Evolutionary conservation across 2,888 invertebrate genomes (phyloP).

Genomic region (Dolichomitus sp.): DNA sequence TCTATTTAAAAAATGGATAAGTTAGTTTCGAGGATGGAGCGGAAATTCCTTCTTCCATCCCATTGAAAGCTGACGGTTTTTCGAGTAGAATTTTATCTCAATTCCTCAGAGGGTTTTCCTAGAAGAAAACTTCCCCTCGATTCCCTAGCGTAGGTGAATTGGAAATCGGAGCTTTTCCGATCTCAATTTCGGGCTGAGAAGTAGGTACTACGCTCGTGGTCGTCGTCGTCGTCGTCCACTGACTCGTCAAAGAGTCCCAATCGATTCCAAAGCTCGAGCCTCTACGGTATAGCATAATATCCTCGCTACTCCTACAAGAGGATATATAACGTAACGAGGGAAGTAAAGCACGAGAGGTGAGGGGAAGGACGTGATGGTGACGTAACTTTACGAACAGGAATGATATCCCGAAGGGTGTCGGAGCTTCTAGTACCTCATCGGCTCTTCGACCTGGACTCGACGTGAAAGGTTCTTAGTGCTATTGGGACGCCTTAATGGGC

Average conservation of each 20-base stretch:
- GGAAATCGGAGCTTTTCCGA: conserved; percentile 33
- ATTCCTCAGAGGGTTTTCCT: conserved; percentile 5
- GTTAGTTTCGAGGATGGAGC: no score
- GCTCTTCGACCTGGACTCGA: conserved; percentile 1
- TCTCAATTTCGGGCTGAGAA: conserved; percentile 24
- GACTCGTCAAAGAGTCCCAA: not conserved
- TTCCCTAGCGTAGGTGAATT: conserved; percentile 4
- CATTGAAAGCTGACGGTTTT: conserved; percentile 13
- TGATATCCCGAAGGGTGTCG: conserved; percentile 8
- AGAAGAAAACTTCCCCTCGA: not conserved
- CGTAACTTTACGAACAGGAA: conserved; percentile 13
- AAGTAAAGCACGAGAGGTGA: not conserved
- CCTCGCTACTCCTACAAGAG: not conserved
- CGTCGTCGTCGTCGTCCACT: conserved; percentile 2
- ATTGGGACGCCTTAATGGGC: conserved; percentile 36
- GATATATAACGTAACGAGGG: conserved; percentile 20
- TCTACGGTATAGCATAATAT: not conserved
- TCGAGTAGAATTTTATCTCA: not conserved
- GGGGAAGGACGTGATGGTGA: conserved; percentile 11
- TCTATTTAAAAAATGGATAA: no score
- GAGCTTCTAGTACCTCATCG: conserved; percentile 22
- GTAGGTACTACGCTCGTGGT: conserved; percentile 19
- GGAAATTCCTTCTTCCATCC: not conserved
- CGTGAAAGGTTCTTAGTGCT: conserved; percentile 32
- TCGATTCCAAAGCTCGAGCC: conserved; percentile 14